Percentiles rank a stretch among this genome's conserved stretches.
phyloP scores from a whole-genome alignment of 2,888 invertebrate species.

The Iphiclides podalirius region DNA sequence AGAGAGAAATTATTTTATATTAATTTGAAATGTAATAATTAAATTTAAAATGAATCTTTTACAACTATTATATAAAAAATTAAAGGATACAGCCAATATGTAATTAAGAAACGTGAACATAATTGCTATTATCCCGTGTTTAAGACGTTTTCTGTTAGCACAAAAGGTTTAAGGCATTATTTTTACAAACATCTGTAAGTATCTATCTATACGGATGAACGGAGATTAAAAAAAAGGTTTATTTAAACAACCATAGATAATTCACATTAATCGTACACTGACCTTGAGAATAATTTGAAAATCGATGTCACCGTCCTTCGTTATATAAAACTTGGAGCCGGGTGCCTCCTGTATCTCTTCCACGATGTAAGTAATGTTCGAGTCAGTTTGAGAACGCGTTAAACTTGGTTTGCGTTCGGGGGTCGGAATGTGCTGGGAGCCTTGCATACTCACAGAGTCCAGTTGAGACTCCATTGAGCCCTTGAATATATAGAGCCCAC shows the following conservation, averaged over 20 bases:
- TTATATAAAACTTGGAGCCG: conserved; percentile 94
- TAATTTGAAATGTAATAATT: neutral
- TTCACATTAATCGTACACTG: no score
- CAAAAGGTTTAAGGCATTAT: no score
- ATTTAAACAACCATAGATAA: no score
- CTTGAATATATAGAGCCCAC: no score
- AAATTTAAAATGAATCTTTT: no score
- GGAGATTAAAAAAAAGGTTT: no score
- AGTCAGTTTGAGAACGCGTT: conserved; percentile 93
- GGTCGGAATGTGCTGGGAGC: conserved; percentile 76
- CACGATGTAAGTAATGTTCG: conserved; percentile 92
- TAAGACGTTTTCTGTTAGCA: no score
- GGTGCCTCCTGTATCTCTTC: conserved; percentile 94
- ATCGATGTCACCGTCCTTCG: conserved; percentile 96
- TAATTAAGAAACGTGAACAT: no score
- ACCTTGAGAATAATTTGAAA: conserved; percentile 92
- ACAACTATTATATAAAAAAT: conserved; percentile 3
- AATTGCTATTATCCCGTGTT: no score
- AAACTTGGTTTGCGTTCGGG: conserved; percentile 86
- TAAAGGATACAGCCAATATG: no score
- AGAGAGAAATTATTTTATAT: neutral
- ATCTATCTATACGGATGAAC: no score
- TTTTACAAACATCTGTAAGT: no score
- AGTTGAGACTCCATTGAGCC: conserved; percentile 92
- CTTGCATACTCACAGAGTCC: conserved; percentile 85